A percentile compares a stretch with the other conserved stretches of the same genome.
Conservation (phyloP, 2,113 vertebrate species). For the Scytalopus superciliaris region DNA sequence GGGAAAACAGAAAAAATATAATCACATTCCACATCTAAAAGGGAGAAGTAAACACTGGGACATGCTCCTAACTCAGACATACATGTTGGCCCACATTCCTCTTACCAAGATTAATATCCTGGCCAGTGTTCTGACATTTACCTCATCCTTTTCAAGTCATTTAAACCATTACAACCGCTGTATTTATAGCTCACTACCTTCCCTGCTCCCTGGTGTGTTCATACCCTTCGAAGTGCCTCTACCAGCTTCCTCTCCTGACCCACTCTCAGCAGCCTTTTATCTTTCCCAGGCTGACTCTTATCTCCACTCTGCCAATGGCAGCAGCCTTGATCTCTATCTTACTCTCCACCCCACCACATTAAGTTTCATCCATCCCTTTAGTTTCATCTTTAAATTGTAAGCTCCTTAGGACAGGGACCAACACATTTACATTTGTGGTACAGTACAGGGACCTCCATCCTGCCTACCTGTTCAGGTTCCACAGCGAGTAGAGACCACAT, state of each 20-base stretch:
- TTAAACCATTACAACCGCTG: slow-evolving; percentile 2
- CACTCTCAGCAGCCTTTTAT: slow-evolving; percentile 5
- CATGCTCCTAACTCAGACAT: not conserved
- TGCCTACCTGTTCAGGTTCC: not conserved
- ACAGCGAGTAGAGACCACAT: not conserved
- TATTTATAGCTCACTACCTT: slow-evolving; percentile 45
- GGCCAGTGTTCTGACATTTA: slow-evolving; percentile 40
- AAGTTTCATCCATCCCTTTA: slow-evolving; percentile 18
- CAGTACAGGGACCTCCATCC: not conserved
- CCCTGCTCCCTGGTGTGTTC: not conserved
- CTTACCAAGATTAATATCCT: slow-evolving; percentile 43
- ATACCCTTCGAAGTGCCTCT: not conserved
- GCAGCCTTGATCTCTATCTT: slow-evolving; percentile 42
- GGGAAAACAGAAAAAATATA: not conserved
- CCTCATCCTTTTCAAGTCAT: slow-evolving; percentile 52
- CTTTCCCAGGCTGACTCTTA: not conserved
- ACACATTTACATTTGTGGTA: not conserved
- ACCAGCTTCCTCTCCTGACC: not conserved
- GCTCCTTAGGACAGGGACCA: not conserved
- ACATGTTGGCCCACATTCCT: slow-evolving; percentile 41
- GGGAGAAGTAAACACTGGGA: not conserved
- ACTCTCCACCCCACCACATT: slow-evolving; percentile 11
- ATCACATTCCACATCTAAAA: not conserved
- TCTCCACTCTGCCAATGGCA: not conserved
- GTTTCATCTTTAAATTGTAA: slow-evolving; percentile 11